A percentile compares a stretch with the other conserved stretches of the same genome.
phyloP scores from a whole-genome alignment of 2,888 invertebrate species.

The Rotaria socialis region DNA sequence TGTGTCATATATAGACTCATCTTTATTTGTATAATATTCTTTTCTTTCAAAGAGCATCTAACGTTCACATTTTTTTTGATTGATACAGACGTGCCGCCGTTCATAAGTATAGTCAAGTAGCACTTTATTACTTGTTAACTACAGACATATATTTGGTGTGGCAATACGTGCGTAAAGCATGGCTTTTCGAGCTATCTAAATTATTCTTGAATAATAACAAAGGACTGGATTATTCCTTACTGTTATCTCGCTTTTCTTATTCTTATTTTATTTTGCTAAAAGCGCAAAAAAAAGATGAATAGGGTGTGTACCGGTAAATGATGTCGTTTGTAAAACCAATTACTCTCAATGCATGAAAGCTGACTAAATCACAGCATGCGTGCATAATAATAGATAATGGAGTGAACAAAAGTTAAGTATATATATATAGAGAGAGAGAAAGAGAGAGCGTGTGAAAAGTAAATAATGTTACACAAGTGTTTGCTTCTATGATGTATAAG shows the following conservation, averaged over 20 bases:
- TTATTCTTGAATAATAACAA: neutral
- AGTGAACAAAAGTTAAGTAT: neutral
- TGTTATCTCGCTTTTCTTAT: neutral
- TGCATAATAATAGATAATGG: neutral
- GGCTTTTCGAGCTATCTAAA: neutral
- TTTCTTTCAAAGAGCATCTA: neutral
- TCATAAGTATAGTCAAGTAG: constrained; percentile 6
- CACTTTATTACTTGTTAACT: neutral
- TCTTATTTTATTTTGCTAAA: neutral
- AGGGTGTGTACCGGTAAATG: neutral
- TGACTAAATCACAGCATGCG: neutral
- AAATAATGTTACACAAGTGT: neutral
- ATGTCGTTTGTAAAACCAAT: neutral
- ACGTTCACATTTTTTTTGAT: neutral
- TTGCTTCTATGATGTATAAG: too few species aligned
- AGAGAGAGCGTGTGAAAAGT: neutral
- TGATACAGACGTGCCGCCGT: neutral
- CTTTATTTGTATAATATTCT: neutral
- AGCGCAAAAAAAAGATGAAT: neutral
- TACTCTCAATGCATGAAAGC: neutral
- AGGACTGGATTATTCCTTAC: neutral
- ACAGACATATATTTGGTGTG: neutral
- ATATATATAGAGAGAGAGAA: neutral
- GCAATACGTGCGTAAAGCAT: neutral
- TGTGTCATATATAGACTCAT: neutral